These are phyloP conservation scores for Mesocricetus auratus DNA, from an alignment of 2,113 vertebrate species.

Conservation along the genomic window DNA sequence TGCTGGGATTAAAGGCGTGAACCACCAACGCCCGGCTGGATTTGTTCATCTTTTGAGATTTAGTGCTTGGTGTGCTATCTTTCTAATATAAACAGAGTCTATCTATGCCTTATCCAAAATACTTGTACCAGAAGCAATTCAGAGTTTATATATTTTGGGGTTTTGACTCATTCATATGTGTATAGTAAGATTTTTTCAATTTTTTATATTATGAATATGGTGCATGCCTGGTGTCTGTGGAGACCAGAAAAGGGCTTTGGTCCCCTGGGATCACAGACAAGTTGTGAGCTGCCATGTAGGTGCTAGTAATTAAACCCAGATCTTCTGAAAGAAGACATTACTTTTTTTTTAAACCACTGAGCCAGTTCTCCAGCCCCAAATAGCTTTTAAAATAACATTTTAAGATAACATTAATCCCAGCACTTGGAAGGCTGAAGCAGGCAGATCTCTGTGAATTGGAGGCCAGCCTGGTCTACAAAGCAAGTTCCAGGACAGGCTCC, in stretches of 20 bases:
- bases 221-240: neutral
- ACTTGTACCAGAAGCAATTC: neutral
- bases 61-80: neutral
- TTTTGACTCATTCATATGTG: neutral
- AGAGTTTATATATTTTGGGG: neutral
- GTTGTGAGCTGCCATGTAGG: neutral
- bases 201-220: neutral
- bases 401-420: too few species aligned
- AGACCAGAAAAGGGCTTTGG: neutral
- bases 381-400: neutral
- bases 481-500: too few species aligned
- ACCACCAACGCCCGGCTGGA: too few species aligned
- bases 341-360: neutral
- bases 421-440: too few species aligned
- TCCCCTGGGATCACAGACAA: neutral
- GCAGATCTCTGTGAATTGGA: too few species aligned
- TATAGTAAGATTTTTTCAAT: neutral
- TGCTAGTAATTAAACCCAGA: neutral
- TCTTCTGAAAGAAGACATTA: neutral
- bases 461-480: too few species aligned
- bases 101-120: neutral
- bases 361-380: neutral
- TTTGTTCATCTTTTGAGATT: neutral
- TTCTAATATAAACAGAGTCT: neutral
- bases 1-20: too few species aligned